A percentile compares a stretch with the other conserved stretches of the same genome.
These are phyloP conservation scores for Neoascia interrupta DNA, from an alignment of 2,888 invertebrate genomes.

Conservation along the genomic window DNA sequence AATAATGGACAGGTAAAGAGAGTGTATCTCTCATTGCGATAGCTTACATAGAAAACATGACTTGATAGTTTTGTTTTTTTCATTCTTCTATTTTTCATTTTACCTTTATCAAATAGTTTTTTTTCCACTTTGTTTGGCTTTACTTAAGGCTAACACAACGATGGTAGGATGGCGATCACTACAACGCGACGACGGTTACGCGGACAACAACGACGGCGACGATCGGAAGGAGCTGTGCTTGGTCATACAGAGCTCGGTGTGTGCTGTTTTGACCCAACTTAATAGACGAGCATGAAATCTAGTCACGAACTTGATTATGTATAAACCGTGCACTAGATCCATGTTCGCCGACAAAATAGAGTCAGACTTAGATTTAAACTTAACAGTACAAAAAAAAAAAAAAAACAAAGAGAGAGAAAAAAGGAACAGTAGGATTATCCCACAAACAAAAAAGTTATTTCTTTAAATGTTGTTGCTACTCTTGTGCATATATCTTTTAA, in stretches of 20 bases:
- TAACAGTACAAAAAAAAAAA: conserved; percentile 7
- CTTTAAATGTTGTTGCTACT: conserved; percentile 1
- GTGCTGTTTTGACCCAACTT: conserved; percentile 80
- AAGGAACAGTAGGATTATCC: background rate
- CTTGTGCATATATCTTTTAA: conserved; percentile 14
- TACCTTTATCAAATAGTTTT: conserved; percentile 28
- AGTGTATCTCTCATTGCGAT: conserved; percentile 59
- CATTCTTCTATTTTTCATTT: conserved; percentile 4
- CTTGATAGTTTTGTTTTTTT: conserved; percentile 32
- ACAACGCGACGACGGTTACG: conserved; percentile 21
- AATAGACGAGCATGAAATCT: conserved; percentile 81
- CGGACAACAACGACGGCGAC: conserved; percentile 3
- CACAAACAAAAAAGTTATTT: background rate
- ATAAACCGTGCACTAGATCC: conserved; percentile 81
- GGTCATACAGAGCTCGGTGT: conserved; percentile 19
- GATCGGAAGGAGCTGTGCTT: background rate
- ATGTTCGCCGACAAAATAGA: conserved; percentile 81
- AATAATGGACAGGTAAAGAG: conserved; percentile 66
- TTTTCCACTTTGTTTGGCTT: conserved; percentile 37
- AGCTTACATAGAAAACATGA: conserved; percentile 66
- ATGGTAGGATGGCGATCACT: conserved; percentile 21
- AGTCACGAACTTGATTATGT: conserved; percentile 81
- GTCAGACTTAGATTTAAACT: conserved; percentile 73
- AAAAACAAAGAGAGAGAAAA: conserved; percentile 1
- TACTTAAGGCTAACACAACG: conserved; percentile 38